Base-by-base conservation (phyloP, 2,113 vertebrate species). In the Gasterosteus aculeatus region DNA sequence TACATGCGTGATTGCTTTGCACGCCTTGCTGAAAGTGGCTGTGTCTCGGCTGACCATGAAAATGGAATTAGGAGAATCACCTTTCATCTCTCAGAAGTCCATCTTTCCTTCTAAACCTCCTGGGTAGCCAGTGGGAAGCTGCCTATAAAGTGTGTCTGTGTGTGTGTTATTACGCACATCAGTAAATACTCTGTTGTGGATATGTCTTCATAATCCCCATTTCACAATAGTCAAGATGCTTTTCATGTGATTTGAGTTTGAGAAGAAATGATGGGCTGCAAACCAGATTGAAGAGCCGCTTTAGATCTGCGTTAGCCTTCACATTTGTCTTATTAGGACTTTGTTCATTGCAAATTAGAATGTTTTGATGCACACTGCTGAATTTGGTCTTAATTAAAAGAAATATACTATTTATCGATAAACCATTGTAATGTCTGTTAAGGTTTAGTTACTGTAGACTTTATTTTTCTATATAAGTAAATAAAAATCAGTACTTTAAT, bases 71-170 rank as follows among this genome's bases (percentile, higher is more conserved):
- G 68, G 81, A 74, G 78, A 83, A 75, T 91, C 88, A 78, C 75
- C 85, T 92, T 92, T 89, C 87, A 87, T 86, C 82, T 90, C 66
- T 81, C 80, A 82, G 80, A 86, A 88, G 86, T 79, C 73, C 38
- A 53, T 77, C 71, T 84, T 76, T 76, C 69, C 82, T 90, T 81
- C 86, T 71, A 82, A 85, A 51, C 77, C 77, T 71, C 58, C 72
- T 69, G 82, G 64, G 75, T 80, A 70, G 31, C 56, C 57, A 80
- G 64, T 49, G 8, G 62, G 80, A 75, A 56, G 69, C 58, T 19
- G 64, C 56, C 53, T 47, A 19, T 7, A n/a, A 53, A 61, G 68
- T 75, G 60, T 51, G 57, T 2, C 31, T 51, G 42, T 29, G 62
- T 29, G 54, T 44, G 77, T 33, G 49, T 71, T 49, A 49, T 67